Conservation (phyloP, 2,888 invertebrate species). For the Drosophila longiperda region DNA sequence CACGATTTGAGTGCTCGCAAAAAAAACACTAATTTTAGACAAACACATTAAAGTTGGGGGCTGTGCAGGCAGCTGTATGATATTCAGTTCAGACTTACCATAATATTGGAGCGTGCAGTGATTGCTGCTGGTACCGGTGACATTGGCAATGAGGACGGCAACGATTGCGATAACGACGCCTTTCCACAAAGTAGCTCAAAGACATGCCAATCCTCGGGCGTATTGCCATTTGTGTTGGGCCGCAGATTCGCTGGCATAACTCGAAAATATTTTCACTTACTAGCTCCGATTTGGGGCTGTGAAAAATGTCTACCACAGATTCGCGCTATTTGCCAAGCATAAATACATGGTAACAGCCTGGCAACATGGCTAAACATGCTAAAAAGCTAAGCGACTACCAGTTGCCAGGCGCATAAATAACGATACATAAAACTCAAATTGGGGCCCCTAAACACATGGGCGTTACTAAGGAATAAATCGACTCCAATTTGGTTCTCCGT, state of each 20-base stretch:
- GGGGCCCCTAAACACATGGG: constrained; percentile 50
- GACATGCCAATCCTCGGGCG: constrained; percentile 90
- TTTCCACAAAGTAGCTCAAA: constrained; percentile 88
- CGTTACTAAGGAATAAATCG: constrained; percentile 66
- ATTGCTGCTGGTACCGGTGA: constrained; percentile 28
- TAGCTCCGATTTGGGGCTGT: constrained; percentile 12
- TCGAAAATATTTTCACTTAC: constrained; percentile 1
- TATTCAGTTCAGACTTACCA: constrained; percentile 34
- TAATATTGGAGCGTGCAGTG: constrained; percentile 6
- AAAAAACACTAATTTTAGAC: constrained; percentile 41
- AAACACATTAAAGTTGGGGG: constrained; percentile 24
- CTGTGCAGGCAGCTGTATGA: not conserved
- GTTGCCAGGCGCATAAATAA: constrained; percentile 75
- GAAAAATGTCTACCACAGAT: constrained; percentile 41
- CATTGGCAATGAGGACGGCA: constrained; percentile 48
- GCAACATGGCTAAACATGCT: constrained; percentile 51
- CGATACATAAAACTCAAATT: constrained; percentile 47
- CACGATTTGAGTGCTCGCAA: constrained; percentile 54
- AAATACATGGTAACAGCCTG: constrained; percentile 48
- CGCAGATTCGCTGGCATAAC: constrained; percentile 63
- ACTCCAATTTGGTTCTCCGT: not conserved
- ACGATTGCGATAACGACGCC: constrained; percentile 8
- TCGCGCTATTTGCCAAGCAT: constrained; percentile 56
- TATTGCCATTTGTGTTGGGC: constrained; percentile 83
- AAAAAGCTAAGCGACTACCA: constrained; percentile 33